Evolutionary conservation across 1,140 invertebrate species (phyloP).

Genomic region (Caenorhabditis latens): DNA sequence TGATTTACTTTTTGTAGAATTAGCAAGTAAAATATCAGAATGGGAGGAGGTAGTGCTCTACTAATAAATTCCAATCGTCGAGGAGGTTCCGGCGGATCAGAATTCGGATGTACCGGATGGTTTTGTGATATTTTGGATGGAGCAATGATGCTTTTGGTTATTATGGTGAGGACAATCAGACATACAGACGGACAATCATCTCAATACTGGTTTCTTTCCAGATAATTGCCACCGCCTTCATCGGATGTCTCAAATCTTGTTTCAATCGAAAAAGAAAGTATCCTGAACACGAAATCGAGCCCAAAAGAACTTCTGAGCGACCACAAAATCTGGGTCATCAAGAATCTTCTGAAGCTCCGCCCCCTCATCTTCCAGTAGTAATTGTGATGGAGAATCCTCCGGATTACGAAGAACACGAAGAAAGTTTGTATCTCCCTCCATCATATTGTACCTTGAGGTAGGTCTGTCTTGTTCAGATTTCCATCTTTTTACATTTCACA

Average conservation of each 20-base stretch:
- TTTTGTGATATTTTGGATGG: conserved; percentile 34
- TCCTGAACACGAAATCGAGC: neutral
- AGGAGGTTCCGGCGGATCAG: neutral
- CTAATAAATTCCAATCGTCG: conserved; percentile 18
- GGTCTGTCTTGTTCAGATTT: neutral
- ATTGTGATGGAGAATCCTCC: conserved; percentile 33
- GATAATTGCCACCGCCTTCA: conserved; percentile 13
- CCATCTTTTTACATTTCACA: neutral
- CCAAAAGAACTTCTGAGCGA: neutral
- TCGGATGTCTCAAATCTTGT: conserved; percentile 20
- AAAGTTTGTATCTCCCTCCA: neutral
- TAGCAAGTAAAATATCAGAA: neutral
- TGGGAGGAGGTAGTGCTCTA: conserved; percentile 23
- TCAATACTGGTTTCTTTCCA: neutral
- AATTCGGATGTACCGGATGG: conserved; percentile 27
- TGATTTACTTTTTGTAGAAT: no score
- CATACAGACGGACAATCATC: neutral
- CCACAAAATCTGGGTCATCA: neutral
- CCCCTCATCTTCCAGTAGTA: neutral
- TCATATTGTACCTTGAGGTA: conserved; percentile 18
- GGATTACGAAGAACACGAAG: neutral
- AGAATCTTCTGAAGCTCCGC: neutral
- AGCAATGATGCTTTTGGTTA: conserved; percentile 19
- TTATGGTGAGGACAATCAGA: neutral
- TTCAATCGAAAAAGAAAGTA: no score